A percentile compares a stretch with the other conserved stretches of the same genome.
These are phyloP conservation scores for Pluvianellus socialis DNA, from an alignment of 2,113 vertebrate genomes.

Conservation along the genomic window DNA sequence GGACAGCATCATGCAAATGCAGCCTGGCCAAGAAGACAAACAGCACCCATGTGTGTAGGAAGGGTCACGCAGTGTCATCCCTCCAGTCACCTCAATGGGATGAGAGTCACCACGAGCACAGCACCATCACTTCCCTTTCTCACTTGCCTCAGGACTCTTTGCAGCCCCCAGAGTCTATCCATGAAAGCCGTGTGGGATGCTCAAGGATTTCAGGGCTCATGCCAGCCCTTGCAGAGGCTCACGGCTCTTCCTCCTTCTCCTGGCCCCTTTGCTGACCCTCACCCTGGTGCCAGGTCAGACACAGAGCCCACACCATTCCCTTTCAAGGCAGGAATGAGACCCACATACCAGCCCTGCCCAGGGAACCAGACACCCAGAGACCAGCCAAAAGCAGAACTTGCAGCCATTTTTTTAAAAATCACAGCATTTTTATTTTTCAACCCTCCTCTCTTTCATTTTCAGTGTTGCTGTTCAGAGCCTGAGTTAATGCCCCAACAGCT, in stretches of 20 bases:
- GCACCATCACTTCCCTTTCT: background rate
- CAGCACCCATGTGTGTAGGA: background rate
- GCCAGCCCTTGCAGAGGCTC: background rate
- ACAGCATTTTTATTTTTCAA: background rate
- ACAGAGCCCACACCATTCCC: background rate
- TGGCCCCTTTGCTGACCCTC: background rate
- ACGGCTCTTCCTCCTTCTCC: background rate
- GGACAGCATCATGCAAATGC: background rate
- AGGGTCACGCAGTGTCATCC: background rate
- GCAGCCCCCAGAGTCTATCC: background rate
- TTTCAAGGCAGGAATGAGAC: background rate
- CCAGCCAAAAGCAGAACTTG: background rate
- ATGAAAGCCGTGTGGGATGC: background rate
- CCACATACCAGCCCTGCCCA: rapidly evolving
- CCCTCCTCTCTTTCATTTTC: background rate
- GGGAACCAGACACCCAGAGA: background rate
- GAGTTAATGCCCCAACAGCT: background rate
- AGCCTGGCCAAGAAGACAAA: background rate
- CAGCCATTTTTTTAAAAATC: background rate
- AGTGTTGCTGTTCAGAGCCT: background rate
- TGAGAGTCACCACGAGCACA: background rate
- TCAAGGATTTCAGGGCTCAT: background rate
- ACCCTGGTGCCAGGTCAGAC: background rate
- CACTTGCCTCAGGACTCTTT: background rate
- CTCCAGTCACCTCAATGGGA: background rate